phyloP scores from a whole-genome alignment of 2,888 invertebrate species.

The Nomada fucata region DNA sequence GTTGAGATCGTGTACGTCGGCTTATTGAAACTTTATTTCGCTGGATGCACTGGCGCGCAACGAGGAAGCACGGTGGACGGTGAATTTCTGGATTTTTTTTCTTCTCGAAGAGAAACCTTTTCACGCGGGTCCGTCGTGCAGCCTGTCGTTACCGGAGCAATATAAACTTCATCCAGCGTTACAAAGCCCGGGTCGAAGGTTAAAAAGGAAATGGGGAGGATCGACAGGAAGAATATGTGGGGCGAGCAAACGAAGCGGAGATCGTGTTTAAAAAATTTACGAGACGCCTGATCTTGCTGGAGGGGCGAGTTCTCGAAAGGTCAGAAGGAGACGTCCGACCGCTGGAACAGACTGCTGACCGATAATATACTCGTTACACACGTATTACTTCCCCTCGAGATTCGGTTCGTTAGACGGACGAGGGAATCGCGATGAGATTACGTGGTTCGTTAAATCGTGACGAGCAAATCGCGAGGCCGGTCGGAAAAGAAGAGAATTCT shows the following conservation, averaged over 20 bases:
- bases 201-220: background rate
- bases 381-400: background rate
- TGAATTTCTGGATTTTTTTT: too few species aligned
- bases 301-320: constrained; percentile 35
- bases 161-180: background rate
- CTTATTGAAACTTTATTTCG: constrained; percentile 1
- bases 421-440: background rate
- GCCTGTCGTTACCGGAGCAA: background rate
- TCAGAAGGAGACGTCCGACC: constrained; percentile 28
- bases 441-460: background rate
- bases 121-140: background rate
- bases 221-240: background rate
- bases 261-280: constrained; percentile 41
- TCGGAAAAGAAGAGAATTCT: constrained; percentile 8
- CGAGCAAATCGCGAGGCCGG: background rate
- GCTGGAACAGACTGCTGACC: background rate
- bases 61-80: too few species aligned
- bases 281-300: constrained; percentile 1
- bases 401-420: background rate
- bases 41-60: too few species aligned
- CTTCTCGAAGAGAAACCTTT: background rate
- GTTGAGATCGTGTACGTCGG: constrained; percentile 1
- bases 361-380: background rate
- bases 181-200: background rate
- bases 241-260: constrained; percentile 12